Evolutionary conservation across 2,113 vertebrate species (phyloP), one percentile per base, ranked within the genome.

Genomic region (Ciconia stormi): DNA sequence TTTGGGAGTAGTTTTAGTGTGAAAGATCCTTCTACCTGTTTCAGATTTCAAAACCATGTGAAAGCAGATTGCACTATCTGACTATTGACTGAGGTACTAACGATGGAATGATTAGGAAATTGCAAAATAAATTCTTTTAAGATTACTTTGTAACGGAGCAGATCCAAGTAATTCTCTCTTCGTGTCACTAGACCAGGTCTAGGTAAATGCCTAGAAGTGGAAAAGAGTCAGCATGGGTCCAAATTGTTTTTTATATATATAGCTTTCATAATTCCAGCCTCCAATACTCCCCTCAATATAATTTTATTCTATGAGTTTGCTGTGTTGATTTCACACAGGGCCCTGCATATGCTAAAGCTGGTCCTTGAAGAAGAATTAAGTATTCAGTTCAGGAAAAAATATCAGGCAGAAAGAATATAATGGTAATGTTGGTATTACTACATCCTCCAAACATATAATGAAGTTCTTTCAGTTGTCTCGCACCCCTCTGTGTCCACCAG

Each of bases 321-420:
- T 90, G 73, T 76, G 83, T 47, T 95, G 94, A 65, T 95, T 87
- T 96, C 95, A 97, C 95, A 94, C 87, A 87, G 93, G 89, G 87
- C 65, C 79, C 49, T 93, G 65, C 32, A 71, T 79, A 76, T 85
- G 81, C 52, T 94, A 91, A 85, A 96, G 53, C 36, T 67, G 63
- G 72, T 92, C 77, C 83, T 96, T 93, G 93, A 94, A 91, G 87
- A 89, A 95, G 77, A 96, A 95, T 96, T 93, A 89, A 91, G 49
- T 82, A 94, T 96, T 95, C 91, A 56, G 73, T 49, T 94, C 87
- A 90, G 81, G 73, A 78, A 76, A 47, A 96, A 81, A 79, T 69
- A 80, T 16, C 59, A 76, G 62, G 27, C 74, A 91, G 70, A 77
- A 79, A 61, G 69, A 82, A 77, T 58, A 44, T 72, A 91, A 91